Evolutionary conservation across 2,888 invertebrate genomes (phyloP).

Genomic region (Thyatira batis): DNA sequence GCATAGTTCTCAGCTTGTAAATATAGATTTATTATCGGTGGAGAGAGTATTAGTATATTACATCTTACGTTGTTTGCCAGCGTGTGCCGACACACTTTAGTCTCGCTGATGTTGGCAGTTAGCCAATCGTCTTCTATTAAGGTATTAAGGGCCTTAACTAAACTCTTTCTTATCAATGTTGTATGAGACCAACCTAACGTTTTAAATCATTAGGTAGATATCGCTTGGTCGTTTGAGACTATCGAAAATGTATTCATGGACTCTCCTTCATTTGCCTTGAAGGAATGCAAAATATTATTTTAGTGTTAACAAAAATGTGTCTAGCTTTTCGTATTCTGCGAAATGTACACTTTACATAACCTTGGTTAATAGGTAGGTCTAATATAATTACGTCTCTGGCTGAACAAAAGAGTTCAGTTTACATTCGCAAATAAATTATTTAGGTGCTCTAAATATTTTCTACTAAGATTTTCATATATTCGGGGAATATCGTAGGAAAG

Average conservation of each 20-base stretch:
- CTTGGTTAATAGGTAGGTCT: too few relatives aligned
- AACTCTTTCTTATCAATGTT: slow-evolving; percentile 4
- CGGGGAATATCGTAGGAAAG: neutral
- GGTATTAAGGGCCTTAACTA: slow-evolving; percentile 4
- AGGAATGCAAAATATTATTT: neutral
- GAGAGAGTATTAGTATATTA: slow-evolving; percentile 32
- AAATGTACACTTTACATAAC: neutral
- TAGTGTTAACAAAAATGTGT: neutral
- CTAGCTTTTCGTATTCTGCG: neutral
- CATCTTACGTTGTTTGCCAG: slow-evolving; percentile 38
- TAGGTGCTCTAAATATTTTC: neutral
- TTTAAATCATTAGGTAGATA: too few relatives aligned
- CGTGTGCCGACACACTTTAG: slow-evolving; percentile 27
- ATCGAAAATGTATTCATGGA: too few relatives aligned
- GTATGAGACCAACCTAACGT: neutral
- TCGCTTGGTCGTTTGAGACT: too few relatives aligned
- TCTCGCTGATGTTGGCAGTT: slow-evolving; percentile 11
- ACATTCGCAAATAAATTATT: neutral
- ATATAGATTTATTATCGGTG: slow-evolving; percentile 45
- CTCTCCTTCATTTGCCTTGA: neutral
- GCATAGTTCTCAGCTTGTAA: slow-evolving; percentile 31
- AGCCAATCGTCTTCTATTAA: slow-evolving; percentile 22
- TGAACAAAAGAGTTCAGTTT: too few relatives aligned
- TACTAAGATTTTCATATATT: neutral
- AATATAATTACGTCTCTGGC: too few relatives aligned